Conservation (phyloP, 2,797 vertebrate genomes). For the Aeoliscus strigatus region DNA sequence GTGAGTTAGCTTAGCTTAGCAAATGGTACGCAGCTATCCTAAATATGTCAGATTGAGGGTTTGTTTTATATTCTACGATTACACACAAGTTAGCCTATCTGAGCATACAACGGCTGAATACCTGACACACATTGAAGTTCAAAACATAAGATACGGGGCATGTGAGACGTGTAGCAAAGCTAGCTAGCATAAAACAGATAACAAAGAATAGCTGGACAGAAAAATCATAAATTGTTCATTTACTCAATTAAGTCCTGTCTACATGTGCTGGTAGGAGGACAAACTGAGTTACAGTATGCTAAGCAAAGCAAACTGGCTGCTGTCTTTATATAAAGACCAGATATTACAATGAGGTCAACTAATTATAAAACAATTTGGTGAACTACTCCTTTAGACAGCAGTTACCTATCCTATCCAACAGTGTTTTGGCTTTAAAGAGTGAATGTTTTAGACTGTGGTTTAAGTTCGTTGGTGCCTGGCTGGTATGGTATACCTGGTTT, state of each 20-base stretch:
- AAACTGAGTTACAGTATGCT: too few relatives aligned
- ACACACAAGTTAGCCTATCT: too few relatives aligned
- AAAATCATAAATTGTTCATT: neutral
- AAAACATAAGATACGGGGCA: neutral
- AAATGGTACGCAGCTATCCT: neutral
- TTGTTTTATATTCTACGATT: neutral
- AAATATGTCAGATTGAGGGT: too few relatives aligned
- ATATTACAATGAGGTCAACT: neutral
- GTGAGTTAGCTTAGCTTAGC: conserved; percentile 1
- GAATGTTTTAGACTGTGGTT: conserved; percentile 8
- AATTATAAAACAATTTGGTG: neutral
- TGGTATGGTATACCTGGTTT: conserved; percentile 7
- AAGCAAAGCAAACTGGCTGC: too few relatives aligned
- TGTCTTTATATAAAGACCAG: neutral
- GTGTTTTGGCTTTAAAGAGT: conserved; percentile 14
- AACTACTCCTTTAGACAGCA: conserved; percentile 13
- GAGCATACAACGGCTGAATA: too few relatives aligned
- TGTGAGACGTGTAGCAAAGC: neutral
- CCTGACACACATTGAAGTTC: neutral
- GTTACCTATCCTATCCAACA: conserved; percentile 5
- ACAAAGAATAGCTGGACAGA: too few relatives aligned
- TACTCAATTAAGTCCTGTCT: neutral
- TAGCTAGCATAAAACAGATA: too few relatives aligned
- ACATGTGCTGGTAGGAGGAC: neutral
- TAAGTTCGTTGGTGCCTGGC: neutral